A percentile compares a stretch with the other conserved stretches of the same genome.
Evolutionary conservation across 2,797 vertebrate genomes (phyloP).

Genomic region (Xenentodon cancila): DNA sequence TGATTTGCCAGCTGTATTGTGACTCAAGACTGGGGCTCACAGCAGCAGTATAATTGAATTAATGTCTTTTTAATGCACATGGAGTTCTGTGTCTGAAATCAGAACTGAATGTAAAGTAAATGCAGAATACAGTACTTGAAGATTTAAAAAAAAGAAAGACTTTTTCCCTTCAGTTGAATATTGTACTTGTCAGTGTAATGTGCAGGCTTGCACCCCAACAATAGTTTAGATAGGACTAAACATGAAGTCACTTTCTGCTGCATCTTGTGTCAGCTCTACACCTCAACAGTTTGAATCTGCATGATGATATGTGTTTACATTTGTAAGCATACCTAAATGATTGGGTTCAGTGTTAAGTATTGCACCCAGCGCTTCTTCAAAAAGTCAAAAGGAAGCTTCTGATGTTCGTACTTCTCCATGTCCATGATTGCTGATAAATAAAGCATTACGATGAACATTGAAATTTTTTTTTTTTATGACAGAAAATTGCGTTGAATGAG

Average conservation of each 20-base stretch:
- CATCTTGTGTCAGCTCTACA: neutral
- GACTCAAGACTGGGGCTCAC: slow-evolving; percentile 39
- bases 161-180: slow-evolving; percentile 6
- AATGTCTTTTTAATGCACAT: slow-evolving; percentile 24
- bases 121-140: neutral
- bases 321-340: slow-evolving; percentile 7
- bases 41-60: slow-evolving; percentile 46
- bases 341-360: neutral
- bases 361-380: too few relatives aligned
- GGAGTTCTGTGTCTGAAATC: slow-evolving; percentile 29
- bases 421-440: neutral
- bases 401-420: neutral
- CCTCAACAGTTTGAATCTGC: neutral
- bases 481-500: neutral
- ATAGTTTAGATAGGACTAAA: neutral
- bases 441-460: neutral
- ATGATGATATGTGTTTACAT: slow-evolving; percentile 7
- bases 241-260: neutral
- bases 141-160: neutral
- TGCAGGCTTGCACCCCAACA: neutral
- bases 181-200: slow-evolving; percentile 3
- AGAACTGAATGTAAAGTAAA: too few relatives aligned
- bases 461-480: neutral
- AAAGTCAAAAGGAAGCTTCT: too few relatives aligned
- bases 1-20: slow-evolving; percentile 38